phyloP scores from a whole-genome alignment of 2,888 invertebrate species.

The Leptinotarsa haldemani region DNA sequence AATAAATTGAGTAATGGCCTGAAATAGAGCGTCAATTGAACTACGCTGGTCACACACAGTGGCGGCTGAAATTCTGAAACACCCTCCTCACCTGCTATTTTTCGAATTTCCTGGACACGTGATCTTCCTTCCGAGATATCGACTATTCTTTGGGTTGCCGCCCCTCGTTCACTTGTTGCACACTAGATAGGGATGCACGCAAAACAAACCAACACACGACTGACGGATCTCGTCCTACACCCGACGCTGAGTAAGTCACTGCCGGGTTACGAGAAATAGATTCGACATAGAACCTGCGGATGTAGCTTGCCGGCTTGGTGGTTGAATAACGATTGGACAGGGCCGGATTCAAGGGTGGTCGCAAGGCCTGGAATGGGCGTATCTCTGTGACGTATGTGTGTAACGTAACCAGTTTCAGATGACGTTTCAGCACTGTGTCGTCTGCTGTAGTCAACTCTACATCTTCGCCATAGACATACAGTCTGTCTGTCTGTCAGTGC shows the following conservation, averaged over 20 bases:
- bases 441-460: too few species aligned
- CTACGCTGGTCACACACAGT: not conserved
- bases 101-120: not conserved
- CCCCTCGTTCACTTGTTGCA: conserved; percentile 18
- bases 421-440: too few species aligned
- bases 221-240: not conserved
- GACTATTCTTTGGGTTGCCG: not conserved
- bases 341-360: conserved; percentile 19
- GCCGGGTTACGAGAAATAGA: conserved; percentile 21
- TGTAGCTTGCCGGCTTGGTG: conserved; percentile 36
- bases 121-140: not conserved
- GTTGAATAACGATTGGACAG: conserved; percentile 38
- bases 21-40: conserved; percentile 7
- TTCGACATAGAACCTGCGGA: conserved; percentile 28
- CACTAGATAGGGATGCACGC: not conserved
- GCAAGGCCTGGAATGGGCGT: not conserved
- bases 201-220: not conserved
- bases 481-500: too few species aligned
- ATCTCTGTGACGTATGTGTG: not conserved
- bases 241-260: not conserved
- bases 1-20: not conserved
- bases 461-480: too few species aligned
- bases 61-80: not conserved
- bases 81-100: conserved; percentile 6
- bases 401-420: too few species aligned